Conservation (phyloP, 2,888 invertebrate genomes). For the Phoenoteleia sp. region DNA sequence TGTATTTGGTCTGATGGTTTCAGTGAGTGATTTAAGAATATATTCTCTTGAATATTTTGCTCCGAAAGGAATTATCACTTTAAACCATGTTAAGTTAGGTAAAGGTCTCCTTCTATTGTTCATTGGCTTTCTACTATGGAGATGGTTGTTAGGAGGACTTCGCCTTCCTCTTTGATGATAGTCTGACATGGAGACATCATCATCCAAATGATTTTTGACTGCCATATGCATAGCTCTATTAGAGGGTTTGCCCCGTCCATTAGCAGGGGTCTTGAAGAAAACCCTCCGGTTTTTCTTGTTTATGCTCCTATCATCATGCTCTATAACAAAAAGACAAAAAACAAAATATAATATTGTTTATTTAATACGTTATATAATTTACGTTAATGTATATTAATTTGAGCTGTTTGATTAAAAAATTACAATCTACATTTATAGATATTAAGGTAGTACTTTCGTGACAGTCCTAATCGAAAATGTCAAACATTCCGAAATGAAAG, state of each 20-base stretch:
- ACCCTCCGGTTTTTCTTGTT: slow-evolving; percentile 33
- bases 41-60: slow-evolving; percentile 30
- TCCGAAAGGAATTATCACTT: slow-evolving; percentile 47
- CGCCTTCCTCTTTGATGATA: slow-evolving; percentile 79
- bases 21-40: slow-evolving; percentile 19
- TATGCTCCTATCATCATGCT: slow-evolving; percentile 34
- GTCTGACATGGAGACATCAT: slow-evolving; percentile 81
- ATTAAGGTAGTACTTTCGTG: no score
- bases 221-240: slow-evolving; percentile 27
- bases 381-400: no score
- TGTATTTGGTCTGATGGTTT: background rate
- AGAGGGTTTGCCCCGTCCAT: background rate
- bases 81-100: slow-evolving; percentile 28
- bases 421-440: no score
- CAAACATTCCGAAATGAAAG: no score
- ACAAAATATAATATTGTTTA: no score
- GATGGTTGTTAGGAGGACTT: slow-evolving; percentile 80
- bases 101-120: background rate
- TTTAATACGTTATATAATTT: no score
- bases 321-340: no score
- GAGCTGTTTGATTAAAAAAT: no score
- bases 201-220: slow-evolving; percentile 77
- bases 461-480: no score
- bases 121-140: no score
- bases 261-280: slow-evolving; percentile 16